A percentile compares a stretch with the other conserved stretches of the same genome.
Conservation (phyloP, 2,113 vertebrate species). For the Halcyon senegalensis region DNA sequence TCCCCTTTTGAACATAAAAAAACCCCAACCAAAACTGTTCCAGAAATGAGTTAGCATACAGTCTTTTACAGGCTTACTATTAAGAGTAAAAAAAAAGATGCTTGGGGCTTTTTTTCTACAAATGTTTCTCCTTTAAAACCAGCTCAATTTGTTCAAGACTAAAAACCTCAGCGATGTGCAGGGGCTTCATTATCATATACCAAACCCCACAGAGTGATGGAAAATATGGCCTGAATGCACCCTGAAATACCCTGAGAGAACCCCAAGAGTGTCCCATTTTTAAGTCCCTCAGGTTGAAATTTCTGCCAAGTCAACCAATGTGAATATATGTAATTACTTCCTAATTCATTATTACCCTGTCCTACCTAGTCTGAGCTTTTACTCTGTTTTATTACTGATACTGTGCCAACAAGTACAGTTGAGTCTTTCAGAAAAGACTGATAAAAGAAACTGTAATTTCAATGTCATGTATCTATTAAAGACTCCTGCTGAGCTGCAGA, state of each 20-base stretch:
- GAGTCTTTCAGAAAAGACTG: not conserved
- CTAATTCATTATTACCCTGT: not conserved
- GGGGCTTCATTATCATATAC: not conserved
- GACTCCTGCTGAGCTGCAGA: not conserved
- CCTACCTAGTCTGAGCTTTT: not conserved
- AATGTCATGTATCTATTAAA: not conserved
- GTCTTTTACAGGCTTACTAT: not conserved
- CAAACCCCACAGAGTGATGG: not conserved
- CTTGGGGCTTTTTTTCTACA: not conserved
- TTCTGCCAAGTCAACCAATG: not conserved
- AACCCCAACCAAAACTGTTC: not conserved
- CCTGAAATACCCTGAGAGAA: not conserved
- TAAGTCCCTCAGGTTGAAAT: not conserved
- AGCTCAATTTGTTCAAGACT: not conserved
- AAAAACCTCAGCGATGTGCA: not conserved
- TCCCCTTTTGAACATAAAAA: not conserved
- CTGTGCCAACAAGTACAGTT: not conserved
- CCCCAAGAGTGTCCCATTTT: not conserved
- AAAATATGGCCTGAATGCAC: not conserved
- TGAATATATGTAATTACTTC: not conserved
- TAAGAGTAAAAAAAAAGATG: not conserved
- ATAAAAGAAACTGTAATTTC: not conserved
- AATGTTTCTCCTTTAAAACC: not conserved
- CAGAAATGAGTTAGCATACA: not conserved
- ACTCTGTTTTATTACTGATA: not conserved